Base-by-base conservation (phyloP, 2,888 invertebrate genomes). In the Nephrotoma flavescens region DNA sequence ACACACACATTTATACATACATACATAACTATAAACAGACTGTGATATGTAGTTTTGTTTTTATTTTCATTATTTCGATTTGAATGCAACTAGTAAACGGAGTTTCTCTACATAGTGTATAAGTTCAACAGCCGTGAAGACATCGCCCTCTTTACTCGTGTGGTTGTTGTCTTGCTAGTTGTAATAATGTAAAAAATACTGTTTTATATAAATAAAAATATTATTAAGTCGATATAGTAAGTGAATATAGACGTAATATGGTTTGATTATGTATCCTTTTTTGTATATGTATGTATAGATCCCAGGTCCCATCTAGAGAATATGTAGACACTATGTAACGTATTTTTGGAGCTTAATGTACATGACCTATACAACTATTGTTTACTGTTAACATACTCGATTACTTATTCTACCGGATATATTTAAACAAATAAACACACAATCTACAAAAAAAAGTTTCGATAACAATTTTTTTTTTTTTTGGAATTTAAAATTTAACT, bases 101-200 rank as follows among this genome's bases (percentile, higher is more conserved):
- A 42, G 84, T 84, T 42, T 42, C 41, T 42, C 84, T 42, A 42
- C 9, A 84, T 42, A 41, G 15, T 42, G 42, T 42, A 41, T 15
- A 84, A 86, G 87, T 87, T 86, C 86, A 86, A 87, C 86, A 87
- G 86, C 87, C 87, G 87, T 86, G 87, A 86, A 86, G 86, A 83
- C 87, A 87, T 87, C 87, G 87, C 85, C 87, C 87, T 87, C 87
- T 87, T 71, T 71, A 71, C 71, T 71, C 42, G n/a, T 84, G 84
- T 84, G 41, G 84, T 84, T 84, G 84, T 84, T 84, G 84, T 42
- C 15, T 84, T 84, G 42, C 84, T 42, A 42, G n/a, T 84, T n/a
- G n/a, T 47, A 31, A 71, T 57, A 71, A 71, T 71, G 71, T 71
- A 71, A 71, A 71, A 71, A 47, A 47, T 47, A 71, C 71, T 71